Evolutionary conservation across 1,140 invertebrate species (phyloP).

Genomic region (Musca domestica): DNA sequence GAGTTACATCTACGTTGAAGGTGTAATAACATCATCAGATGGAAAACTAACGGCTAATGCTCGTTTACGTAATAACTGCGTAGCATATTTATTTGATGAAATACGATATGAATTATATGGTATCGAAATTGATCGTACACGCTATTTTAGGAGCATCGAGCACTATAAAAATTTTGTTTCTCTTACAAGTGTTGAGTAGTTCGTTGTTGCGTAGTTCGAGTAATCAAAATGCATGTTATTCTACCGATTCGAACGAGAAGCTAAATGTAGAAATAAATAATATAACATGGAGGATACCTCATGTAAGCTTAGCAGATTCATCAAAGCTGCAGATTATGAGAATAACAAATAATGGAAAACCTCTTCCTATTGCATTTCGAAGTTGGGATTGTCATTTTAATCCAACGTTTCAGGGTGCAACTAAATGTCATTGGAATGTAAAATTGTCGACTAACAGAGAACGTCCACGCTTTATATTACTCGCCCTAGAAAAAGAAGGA

Average conservation of each 20-base stretch:
- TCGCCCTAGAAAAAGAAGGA: background rate
- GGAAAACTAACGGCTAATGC: constrained; percentile 21
- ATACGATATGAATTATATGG: constrained; percentile 55
- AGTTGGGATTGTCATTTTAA: constrained; percentile 23
- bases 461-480: background rate
- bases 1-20: constrained; percentile 46
- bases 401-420: background rate
- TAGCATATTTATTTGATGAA: constrained; percentile 54
- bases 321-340: background rate
- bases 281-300: constrained; percentile 26
- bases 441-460: background rate
- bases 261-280: constrained; percentile 33
- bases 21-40: constrained; percentile 34
- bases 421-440: background rate
- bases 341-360: constrained; percentile 6
- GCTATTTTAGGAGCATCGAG: too few species aligned
- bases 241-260: constrained; percentile 22
- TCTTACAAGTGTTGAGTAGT: constrained; percentile 19
- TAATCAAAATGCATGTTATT: constrained; percentile 33
- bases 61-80: constrained; percentile 48
- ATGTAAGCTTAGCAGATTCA: constrained; percentile 18
- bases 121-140: constrained; percentile 52
- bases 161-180: constrained; percentile 44
- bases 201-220: constrained; percentile 45
- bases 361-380: constrained; percentile 17